A percentile compares a stretch with the other conserved stretches of the same genome.
These are phyloP conservation scores for Acipenser ruthenus DNA, from an alignment of 2,797 vertebrate genomes.

Conservation along the genomic window DNA sequence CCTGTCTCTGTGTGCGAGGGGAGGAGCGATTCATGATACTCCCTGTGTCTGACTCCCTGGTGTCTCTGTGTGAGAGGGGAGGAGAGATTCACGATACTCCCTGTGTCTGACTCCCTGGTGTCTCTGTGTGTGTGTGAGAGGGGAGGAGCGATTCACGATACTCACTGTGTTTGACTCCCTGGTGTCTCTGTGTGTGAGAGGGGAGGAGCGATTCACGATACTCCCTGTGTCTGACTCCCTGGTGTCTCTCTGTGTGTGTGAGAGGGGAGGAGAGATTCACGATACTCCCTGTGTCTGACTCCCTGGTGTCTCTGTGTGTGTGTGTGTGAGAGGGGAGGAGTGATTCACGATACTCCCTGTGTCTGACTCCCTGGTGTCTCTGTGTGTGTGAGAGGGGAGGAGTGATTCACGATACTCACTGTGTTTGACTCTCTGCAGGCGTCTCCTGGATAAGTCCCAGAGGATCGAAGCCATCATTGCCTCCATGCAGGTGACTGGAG, in stretches of 20 bases:
- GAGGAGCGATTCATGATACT: background rate
- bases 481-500: slow-evolving; percentile 81
- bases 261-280: no score
- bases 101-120: background rate
- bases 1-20: slow-evolving; percentile 11
- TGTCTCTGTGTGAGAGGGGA: background rate
- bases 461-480: slow-evolving; percentile 86
- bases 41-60: background rate
- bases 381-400: background rate
- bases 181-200: background rate
- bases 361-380: background rate
- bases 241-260: no score
- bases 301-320: no score
- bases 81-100: background rate
- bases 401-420: background rate
- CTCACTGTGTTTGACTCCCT: background rate
- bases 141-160: background rate
- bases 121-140: background rate
- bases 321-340: no score
- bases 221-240: no score
- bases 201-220: background rate
- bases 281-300: no score
- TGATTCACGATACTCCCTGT: background rate
- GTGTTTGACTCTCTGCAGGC: slow-evolving; percentile 45
- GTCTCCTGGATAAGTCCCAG: slow-evolving; percentile 88